phyloP scores from a whole-genome alignment of 2,113 vertebrate genomes.

The Ovis canadensis region DNA sequence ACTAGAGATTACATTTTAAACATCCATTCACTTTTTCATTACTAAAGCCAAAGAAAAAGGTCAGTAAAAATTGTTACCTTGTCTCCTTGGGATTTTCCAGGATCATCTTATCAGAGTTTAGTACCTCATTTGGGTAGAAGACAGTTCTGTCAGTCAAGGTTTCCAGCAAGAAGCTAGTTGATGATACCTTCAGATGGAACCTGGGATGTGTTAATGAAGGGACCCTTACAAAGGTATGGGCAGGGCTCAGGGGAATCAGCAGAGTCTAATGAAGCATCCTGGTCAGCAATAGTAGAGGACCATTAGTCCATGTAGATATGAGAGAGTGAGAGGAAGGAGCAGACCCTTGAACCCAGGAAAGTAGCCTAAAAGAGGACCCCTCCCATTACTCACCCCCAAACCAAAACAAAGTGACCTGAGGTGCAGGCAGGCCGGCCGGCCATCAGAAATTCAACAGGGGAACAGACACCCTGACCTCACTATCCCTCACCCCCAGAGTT shows the following conservation, averaged over 20 bases:
- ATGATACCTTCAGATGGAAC: neutral
- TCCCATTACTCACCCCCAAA: neutral
- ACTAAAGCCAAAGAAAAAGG: constrained; percentile 3
- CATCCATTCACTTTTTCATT: constrained; percentile 27
- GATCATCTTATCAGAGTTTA: neutral
- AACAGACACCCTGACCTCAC: neutral
- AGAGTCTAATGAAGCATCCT: neutral
- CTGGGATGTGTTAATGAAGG: neutral
- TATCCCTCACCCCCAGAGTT: neutral
- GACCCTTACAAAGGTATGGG: neutral
- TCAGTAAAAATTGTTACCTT: constrained; percentile 16
- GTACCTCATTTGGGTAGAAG: neutral
- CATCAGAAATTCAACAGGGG: neutral
- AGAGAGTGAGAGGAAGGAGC: neutral
- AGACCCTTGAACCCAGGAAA: neutral
- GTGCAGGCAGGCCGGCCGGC: neutral
- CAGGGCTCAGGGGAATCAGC: neutral
- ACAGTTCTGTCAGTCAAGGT: neutral
- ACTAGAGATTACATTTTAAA: constrained; percentile 33
- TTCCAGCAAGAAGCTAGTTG: neutral
- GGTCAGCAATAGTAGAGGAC: neutral
- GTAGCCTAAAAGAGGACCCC: neutral
- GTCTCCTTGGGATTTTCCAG: constrained; percentile 23
- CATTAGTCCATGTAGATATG: neutral
- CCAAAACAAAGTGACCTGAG: neutral